A percentile compares a stretch with the other conserved stretches of the same genome.
Conservation (phyloP, 2,113 vertebrate genomes). For the Paramormyrops kingsleyae region DNA sequence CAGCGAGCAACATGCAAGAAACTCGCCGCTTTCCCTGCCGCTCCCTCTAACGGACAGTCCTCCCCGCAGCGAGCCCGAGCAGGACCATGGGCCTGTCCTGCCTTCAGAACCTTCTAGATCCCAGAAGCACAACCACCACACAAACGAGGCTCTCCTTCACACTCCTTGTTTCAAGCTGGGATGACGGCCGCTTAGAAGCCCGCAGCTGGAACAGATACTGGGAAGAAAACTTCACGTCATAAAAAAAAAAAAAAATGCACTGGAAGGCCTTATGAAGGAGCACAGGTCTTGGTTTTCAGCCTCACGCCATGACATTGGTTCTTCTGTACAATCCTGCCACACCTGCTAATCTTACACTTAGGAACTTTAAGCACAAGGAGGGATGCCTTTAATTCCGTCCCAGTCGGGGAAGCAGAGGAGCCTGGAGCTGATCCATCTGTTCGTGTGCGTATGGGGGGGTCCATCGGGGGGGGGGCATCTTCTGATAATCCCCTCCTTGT, state of each 20-base stretch:
- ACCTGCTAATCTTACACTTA: not conserved
- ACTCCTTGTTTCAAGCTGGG: not conserved
- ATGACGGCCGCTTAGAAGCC: not conserved
- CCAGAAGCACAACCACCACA: not conserved
- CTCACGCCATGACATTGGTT: not conserved
- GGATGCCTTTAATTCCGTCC: not conserved
- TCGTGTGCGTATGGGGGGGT: too few species aligned
- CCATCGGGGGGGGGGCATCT: too few species aligned
- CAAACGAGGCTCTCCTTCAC: not conserved
- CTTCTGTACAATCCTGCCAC: not conserved
- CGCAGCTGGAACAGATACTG: not conserved
- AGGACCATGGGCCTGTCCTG: not conserved
- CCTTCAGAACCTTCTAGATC: not conserved
- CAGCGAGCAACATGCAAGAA: not conserved
- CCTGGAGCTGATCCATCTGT: not conserved
- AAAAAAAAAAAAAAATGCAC: not conserved
- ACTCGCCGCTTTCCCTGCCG: not conserved
- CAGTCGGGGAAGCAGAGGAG: not conserved
- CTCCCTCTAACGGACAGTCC: not conserved
- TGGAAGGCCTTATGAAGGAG: not conserved
- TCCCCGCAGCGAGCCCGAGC: not conserved
- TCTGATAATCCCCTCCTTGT: too few species aligned
- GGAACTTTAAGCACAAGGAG: not conserved
- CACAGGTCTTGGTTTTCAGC: not conserved
- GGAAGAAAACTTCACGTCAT: not conserved